A percentile compares a stretch with the other conserved stretches of the same genome.
Evolutionary conservation across 2,797 vertebrate genomes (phyloP).

Genomic region (Protosalanx chinensis): DNA sequence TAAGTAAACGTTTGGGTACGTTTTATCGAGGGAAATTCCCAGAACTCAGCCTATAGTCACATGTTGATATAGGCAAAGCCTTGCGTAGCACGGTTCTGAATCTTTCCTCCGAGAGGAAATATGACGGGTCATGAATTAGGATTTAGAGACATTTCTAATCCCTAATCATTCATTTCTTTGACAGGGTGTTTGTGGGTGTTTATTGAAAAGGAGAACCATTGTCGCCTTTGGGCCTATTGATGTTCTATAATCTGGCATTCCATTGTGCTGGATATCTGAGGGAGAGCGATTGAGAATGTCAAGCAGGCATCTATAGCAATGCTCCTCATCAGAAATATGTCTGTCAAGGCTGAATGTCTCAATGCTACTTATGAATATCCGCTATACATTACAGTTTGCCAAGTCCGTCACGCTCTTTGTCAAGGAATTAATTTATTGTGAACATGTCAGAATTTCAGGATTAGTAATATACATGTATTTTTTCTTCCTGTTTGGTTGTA

Average conservation of each 20-base stretch:
- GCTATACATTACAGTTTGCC: no score
- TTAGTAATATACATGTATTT: no score
- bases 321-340: not conserved
- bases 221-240: not conserved
- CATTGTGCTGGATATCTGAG: constrained; percentile 4
- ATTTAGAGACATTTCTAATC: not conserved
- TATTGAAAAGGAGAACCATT: not conserved
- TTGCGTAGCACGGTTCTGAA: no score
- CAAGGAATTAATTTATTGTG: no score
- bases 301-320: not conserved
- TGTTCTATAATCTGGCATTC: not conserved
- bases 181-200: not conserved
- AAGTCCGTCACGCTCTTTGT: no score
- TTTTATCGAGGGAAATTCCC: not conserved
- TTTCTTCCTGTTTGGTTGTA: no score
- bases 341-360: not conserved
- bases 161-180: not conserved
- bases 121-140: not conserved
- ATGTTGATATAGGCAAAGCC: no score
- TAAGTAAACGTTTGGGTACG: not conserved
- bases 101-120: not conserved
- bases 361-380: not conserved
- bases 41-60: not conserved
- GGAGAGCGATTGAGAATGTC: not conserved
- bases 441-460: no score